Percentiles rank a stretch among this genome's conserved stretches.
Evolutionary conservation across 2,113 vertebrate species (phyloP).

Genomic region (Tricholaema leucomelas): DNA sequence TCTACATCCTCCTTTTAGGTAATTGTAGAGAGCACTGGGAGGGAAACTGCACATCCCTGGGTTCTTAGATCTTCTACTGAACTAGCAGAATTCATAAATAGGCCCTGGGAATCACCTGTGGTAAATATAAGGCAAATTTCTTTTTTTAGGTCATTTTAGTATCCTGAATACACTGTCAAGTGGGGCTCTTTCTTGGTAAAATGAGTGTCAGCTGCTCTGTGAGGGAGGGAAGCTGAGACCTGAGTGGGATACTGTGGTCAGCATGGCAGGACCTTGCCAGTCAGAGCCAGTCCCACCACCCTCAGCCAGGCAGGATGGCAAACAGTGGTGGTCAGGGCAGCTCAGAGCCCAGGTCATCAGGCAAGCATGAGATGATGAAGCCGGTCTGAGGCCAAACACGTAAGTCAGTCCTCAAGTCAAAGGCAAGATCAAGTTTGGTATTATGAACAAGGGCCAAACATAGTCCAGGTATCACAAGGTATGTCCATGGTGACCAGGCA

Average conservation of each 20-base stretch:
- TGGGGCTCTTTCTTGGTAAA: not conserved
- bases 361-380: not conserved
- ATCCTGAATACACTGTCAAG: not conserved
- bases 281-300: not conserved
- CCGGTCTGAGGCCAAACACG: not conserved
- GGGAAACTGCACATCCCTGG: not conserved
- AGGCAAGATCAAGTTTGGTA: not conserved
- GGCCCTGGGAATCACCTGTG: not conserved
- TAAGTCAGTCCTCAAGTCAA: not conserved
- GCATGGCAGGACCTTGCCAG: not conserved
- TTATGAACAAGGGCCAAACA: not conserved
- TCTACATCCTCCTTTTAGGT: no score
- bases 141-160: not conserved
- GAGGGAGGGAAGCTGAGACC: not conserved
- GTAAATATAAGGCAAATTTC: not conserved
- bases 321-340: not conserved
- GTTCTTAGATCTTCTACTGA: not conserved
- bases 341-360: not conserved
- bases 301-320: not conserved
- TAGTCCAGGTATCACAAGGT: not conserved
- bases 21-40: no score
- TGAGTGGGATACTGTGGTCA: not conserved
- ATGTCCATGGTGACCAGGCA: not conserved
- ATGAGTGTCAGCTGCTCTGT: rapidly evolving
- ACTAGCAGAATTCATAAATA: not conserved